Evolutionary conservation across 2,113 vertebrate species (phyloP).

Genomic region (Gymnogyps californianus): DNA sequence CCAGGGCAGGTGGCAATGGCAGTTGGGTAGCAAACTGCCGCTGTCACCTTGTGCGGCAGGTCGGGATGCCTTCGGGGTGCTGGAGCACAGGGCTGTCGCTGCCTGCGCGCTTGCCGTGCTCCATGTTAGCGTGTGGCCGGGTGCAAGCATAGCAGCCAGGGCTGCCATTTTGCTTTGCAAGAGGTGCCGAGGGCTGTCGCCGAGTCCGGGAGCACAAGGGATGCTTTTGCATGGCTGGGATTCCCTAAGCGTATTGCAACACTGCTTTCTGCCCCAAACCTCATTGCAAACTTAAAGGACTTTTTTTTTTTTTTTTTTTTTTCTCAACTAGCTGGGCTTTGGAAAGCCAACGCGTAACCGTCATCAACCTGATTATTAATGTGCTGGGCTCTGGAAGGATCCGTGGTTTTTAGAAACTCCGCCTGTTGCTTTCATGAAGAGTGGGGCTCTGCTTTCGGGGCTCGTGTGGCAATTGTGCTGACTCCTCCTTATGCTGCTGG

Average conservation of each 20-base stretch:
- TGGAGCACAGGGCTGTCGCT: neutral
- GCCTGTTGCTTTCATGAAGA: neutral
- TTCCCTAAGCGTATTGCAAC: neutral
- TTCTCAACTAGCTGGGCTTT: neutral
- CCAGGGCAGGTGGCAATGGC: neutral
- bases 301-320: neutral
- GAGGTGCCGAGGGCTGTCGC: neutral
- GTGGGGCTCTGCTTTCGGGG: neutral
- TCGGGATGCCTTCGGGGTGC: fast-evolving
- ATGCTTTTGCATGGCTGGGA: neutral
- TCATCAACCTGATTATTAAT: neutral
- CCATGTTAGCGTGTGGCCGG: fast-evolving
- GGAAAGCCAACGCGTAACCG: neutral
- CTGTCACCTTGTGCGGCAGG: neutral
- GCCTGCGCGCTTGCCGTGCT: fast-evolving
- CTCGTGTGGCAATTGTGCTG: neutral
- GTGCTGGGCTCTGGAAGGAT: neutral
- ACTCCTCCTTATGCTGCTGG: neutral
- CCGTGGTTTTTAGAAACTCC: neutral
- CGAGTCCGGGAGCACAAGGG: fast-evolving
- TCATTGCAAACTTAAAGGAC: neutral
- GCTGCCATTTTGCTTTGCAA: neutral
- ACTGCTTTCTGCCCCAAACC: neutral
- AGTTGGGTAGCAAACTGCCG: neutral
- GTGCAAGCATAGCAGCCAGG: fast-evolving